A percentile compares a stretch with the other conserved stretches of the same genome.
Conservation (phyloP, 2,888 invertebrate genomes). For the Hirudinaria manillensis region DNA sequence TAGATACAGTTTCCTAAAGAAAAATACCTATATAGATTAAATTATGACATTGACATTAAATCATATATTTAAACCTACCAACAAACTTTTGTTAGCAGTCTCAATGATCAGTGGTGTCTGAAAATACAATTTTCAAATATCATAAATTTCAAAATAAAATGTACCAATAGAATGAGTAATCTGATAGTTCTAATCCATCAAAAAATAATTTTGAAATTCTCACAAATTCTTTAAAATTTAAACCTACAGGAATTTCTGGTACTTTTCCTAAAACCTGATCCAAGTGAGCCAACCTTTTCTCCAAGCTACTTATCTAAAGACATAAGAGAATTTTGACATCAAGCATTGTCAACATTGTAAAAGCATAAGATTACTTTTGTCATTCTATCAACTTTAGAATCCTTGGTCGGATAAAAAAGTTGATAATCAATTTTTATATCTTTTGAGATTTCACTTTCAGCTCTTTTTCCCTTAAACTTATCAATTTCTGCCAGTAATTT, state of each 20-base stretch:
- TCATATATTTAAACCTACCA: slow-evolving; percentile 6
- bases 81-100: slow-evolving; percentile 3
- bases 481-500: slow-evolving; percentile 20
- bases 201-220: not conserved
- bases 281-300: slow-evolving; percentile 12
- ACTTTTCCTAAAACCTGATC: slow-evolving; percentile 7
- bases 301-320: slow-evolving; percentile 9
- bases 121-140: not conserved
- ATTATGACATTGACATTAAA: not conserved
- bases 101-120: not conserved
- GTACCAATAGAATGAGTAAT: not conserved
- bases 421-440: slow-evolving; percentile 3
- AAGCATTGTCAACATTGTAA: not conserved
- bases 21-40: not conserved
- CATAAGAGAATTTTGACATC: not conserved
- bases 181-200: not conserved
- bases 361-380: not conserved
- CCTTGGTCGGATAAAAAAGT: slow-evolving; percentile 9
- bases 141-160: too few species aligned
- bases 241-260: slow-evolving; percentile 1
- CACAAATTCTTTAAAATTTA: not conserved
- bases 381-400: slow-evolving; percentile 3
- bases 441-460: not conserved
- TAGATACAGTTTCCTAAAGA: slow-evolving; percentile 13
- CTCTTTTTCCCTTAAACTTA: slow-evolving; percentile 6